phyloP scores from a whole-genome alignment of 2,888 invertebrate species.

The Metacarcinus magister region DNA sequence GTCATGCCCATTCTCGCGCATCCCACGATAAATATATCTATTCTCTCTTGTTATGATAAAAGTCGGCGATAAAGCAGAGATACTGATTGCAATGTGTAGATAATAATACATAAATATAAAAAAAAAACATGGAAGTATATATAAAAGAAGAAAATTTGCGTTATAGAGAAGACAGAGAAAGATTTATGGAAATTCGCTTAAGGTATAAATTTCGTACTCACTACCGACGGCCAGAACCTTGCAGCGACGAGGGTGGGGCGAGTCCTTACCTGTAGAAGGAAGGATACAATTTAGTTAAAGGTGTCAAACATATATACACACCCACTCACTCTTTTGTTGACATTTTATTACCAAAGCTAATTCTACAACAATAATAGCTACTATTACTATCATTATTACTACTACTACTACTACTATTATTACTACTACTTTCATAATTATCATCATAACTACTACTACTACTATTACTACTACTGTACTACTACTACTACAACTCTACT shows the following conservation, averaged over 20 bases:
- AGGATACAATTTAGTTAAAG: neutral
- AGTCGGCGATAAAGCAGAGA: neutral
- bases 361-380: no score
- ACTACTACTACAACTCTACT: neutral
- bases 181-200: no score
- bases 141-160: neutral
- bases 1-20: neutral
- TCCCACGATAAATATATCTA: neutral
- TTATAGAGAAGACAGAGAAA: neutral
- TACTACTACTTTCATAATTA: no score
- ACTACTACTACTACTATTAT: no score
- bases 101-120: neutral
- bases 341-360: neutral
- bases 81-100: neutral
- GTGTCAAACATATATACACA: neutral
- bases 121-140: neutral
- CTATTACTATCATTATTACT: neutral
- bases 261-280: constrained; percentile 35
- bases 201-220: constrained; percentile 35
- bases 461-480: no score
- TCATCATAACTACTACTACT: no score
- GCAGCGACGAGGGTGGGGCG: neutral
- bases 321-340: neutral
- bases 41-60: neutral
- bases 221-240: neutral